These are phyloP conservation scores for Phalacrocorax aristotelis DNA, from an alignment of 2,113 vertebrate species.

Conservation along the genomic window DNA sequence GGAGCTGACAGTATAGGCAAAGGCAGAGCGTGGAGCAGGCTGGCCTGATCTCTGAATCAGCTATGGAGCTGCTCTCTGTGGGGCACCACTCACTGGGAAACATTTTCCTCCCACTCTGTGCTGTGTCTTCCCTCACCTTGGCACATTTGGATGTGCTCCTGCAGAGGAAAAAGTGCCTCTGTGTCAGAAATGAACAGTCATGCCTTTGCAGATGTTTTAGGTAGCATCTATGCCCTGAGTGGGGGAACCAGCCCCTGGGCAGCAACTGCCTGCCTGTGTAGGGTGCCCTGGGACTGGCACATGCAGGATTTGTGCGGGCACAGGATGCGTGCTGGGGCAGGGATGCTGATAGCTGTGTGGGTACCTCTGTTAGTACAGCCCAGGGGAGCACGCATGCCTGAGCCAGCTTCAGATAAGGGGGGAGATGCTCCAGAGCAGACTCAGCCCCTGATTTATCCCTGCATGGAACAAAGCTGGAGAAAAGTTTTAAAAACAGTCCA, in stretches of 20 bases:
- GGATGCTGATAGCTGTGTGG: too few relatives aligned
- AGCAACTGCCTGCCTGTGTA: rapidly evolving
- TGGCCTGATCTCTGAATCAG: background rate
- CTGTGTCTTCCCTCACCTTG: background rate
- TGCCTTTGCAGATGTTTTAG: background rate
- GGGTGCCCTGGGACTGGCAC: rapidly evolving
- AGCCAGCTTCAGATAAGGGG: background rate
- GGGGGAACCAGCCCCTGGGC: background rate
- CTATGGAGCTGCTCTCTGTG: background rate
- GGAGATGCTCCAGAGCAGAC: background rate
- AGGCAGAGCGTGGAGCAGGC: background rate
- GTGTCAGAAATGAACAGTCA: background rate
- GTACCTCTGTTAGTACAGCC: background rate
- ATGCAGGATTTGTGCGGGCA: background rate
- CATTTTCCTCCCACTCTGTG: rapidly evolving
- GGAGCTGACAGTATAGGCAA: background rate
- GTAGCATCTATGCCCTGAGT: background rate
- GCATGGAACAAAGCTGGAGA: background rate
- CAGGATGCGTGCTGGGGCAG: background rate
- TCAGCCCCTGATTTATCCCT: background rate
- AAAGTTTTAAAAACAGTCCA: background rate
- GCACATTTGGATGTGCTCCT: rapidly evolving
- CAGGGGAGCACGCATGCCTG: background rate
- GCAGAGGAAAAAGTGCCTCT: background rate
- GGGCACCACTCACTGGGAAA: background rate